phyloP scores from a whole-genome alignment of 1,140 invertebrate genomes.

The Microplitis mediator region DNA sequence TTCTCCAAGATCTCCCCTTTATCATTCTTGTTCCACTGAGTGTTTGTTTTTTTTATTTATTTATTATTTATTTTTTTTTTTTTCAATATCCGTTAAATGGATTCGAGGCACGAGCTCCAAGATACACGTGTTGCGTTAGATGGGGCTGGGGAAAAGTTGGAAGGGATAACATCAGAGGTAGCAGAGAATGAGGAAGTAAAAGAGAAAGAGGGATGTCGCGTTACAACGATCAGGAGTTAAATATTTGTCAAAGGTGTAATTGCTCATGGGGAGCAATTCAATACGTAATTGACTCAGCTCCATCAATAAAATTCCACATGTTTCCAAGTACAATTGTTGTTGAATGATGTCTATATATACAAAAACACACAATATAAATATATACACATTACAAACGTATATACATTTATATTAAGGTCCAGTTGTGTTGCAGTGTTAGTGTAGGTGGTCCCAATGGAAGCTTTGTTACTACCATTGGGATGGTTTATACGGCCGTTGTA shows the following conservation, averaged over 20 bases:
- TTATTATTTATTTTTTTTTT: not conserved
- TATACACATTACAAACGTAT: no score
- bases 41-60: not conserved
- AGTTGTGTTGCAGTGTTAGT: no score
- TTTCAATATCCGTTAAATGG: slow-evolving; percentile 32
- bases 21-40: not conserved
- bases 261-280: not conserved
- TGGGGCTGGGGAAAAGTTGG: no score
- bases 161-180: not conserved
- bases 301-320: no score
- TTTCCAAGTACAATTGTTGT: no score
- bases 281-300: not conserved
- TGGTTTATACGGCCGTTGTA: no score
- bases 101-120: slow-evolving; percentile 23
- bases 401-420: no score
- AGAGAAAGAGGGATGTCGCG: not conserved
- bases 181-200: not conserved
- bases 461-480: no score
- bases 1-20: not conserved
- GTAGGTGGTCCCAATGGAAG: no score
- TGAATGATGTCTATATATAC: no score
- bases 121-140: not conserved
- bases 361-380: no score
- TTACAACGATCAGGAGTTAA: slow-evolving; percentile 14
- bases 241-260: slow-evolving; percentile 29